Conservation (phyloP, 2,888 invertebrate genomes). For the Notodonta dromedarius region DNA sequence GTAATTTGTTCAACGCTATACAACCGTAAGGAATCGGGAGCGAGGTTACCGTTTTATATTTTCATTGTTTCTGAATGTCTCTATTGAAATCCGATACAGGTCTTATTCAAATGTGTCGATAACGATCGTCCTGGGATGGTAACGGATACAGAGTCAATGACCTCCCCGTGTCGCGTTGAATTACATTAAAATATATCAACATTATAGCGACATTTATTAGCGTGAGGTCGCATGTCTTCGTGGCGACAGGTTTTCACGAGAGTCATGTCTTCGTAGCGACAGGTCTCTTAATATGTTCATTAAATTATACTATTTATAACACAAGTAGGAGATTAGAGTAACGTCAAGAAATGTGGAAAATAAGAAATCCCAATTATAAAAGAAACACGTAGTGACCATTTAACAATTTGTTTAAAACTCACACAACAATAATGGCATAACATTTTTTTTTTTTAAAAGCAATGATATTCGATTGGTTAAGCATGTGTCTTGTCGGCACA, state of each 20-base stretch:
- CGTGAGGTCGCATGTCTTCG: conserved; percentile 21
- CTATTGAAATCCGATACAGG: conserved; percentile 29
- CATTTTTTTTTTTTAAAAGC: too few species aligned
- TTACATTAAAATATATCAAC: conserved; percentile 36
- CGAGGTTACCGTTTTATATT: conserved; percentile 1
- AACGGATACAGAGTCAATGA: conserved; percentile 38
- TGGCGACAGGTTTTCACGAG: conserved; percentile 6
- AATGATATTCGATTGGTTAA: too few species aligned
- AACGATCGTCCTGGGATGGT: conserved; percentile 23
- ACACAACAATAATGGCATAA: too few species aligned
- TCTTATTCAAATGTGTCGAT: conserved; percentile 34
- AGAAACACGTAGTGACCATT: too few species aligned
- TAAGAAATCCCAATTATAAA: too few species aligned
- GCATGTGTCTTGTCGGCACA: too few species aligned
- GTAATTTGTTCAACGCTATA: neutral
- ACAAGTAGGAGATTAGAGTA: too few species aligned
- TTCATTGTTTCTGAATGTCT: conserved; percentile 30
- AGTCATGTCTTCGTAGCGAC: conserved; percentile 12
- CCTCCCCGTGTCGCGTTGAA: conserved; percentile 32
- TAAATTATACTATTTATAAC: too few species aligned
- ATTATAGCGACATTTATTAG: conserved; percentile 30
- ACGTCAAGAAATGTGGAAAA: too few species aligned
- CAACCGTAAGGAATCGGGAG: neutral
- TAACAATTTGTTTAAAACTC: too few species aligned
- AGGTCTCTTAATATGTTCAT: neutral